Conservation (phyloP, 2,113 vertebrate species). For the Phylloscopus whistleri region DNA sequence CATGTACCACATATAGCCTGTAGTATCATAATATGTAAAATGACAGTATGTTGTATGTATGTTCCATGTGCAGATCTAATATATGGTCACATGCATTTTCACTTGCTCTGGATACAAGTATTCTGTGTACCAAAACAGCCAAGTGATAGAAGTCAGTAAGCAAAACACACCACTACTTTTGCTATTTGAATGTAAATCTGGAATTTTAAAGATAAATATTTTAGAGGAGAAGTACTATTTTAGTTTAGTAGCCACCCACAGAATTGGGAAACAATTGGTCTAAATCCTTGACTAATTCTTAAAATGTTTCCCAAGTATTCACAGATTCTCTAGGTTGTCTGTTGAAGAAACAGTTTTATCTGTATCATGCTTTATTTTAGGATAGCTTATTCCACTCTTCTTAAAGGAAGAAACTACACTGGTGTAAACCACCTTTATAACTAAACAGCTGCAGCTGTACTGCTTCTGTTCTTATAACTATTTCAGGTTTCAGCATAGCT, state of each 20-base stretch:
- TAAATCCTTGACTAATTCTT: background rate
- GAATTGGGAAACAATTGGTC: background rate
- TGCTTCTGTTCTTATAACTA: background rate
- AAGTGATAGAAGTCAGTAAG: background rate
- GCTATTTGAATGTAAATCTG: background rate
- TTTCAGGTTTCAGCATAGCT: background rate
- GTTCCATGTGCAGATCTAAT: background rate
- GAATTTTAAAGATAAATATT: background rate
- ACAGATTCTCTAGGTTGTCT: background rate
- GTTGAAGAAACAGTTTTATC: background rate
- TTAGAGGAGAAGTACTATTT: background rate
- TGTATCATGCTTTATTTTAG: background rate
- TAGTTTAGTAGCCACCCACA: background rate
- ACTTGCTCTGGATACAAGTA: background rate
- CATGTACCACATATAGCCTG: background rate
- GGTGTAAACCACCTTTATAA: background rate
- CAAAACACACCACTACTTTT: background rate
- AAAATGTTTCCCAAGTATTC: background rate
- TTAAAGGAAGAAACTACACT: background rate
- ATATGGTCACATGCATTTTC: fast-evolving
- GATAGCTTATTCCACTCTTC: background rate
- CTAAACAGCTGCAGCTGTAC: background rate
- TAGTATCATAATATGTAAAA: background rate
- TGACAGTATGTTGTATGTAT: fast-evolving
- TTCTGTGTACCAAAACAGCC: background rate